Base-by-base conservation (phyloP, 2,113 vertebrate species). In the Hypanus sabinus region DNA sequence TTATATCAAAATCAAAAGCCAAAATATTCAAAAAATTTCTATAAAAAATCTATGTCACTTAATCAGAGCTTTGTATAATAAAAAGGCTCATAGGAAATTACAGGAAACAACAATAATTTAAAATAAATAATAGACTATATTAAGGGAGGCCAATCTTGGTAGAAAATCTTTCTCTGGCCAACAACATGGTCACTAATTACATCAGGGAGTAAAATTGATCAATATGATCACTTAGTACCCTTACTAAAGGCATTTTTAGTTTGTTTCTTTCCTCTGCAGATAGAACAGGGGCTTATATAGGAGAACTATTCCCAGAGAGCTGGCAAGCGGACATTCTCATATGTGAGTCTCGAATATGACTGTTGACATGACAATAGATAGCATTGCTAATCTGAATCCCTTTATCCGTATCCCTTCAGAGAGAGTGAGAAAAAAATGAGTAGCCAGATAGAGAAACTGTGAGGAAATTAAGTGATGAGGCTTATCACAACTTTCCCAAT, bases 41-140 rank as follows among this genome's bases (percentile, higher is more conserved):
- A 33, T 60, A 90, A 90, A 90, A 27, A 14, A 90, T 68, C 60
- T 68, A 68, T 65, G 60, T 33, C 10, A 33, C n/a, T 90, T 65
- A 90, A 68, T 90, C 62, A n/a, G 60, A 33, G 30, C 60, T 90
- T 90, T 14, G 60, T 0, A 7, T 8, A 90, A 65, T 33, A 5
- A 90, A 90, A 33, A 90, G 85, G 60, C n/a, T 65, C 30, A 90
- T 65, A 90, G 57, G 24, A 62, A 90, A 90, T 90, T 90, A 20
- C 85, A 65, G 85, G 85, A 90, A 90, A 36, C 85, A 65, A 33
- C 14, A 9, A 60, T 90, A 18, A 90, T 65, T 65, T 62, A 65
- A 88, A 85, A 8, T 46, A 65, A 90, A 65, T 65, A 18, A 90
- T 65, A 65, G 18, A 57, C 83, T 90, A 65, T 20, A 90, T 68